Conservation (phyloP, 2,113 vertebrate genomes). For the Noturus placidus region DNA sequence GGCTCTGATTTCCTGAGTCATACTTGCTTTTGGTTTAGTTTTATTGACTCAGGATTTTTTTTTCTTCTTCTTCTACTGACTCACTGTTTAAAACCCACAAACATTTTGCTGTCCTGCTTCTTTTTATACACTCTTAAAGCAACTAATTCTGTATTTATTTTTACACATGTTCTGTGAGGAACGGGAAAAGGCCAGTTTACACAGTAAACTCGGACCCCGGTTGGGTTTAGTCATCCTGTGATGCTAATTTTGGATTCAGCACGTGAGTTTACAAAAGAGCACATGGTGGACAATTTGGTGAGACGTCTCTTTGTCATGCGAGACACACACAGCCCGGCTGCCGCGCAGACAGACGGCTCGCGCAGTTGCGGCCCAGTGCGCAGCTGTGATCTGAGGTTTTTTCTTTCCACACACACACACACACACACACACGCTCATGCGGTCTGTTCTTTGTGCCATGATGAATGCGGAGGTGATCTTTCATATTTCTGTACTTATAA, state of each 20-base stretch:
- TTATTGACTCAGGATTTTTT: background rate
- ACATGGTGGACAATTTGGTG: conserved; percentile 47
- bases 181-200: background rate
- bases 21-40: conserved; percentile 2
- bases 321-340: conserved; percentile 36
- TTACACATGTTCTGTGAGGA: background rate
- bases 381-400: conserved; percentile 42
- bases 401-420: background rate
- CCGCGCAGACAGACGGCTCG: conserved; percentile 42
- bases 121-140: background rate
- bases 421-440: background rate
- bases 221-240: conserved; percentile 11
- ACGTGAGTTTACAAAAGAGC: conserved; percentile 44
- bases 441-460: conserved; percentile 25
- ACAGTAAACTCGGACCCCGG: background rate
- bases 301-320: conserved; percentile 47
- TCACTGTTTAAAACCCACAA: background rate
- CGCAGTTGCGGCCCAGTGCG: conserved; percentile 42
- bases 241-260: conserved; percentile 44
- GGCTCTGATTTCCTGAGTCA: background rate
- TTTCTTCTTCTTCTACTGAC: background rate
- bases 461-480: conserved; percentile 3
- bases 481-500: conserved; percentile 7
- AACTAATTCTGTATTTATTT: conserved; percentile 14
- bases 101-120: background rate